phyloP scores from a whole-genome alignment of 64 coral and sea anemone genomes.

The Montipora foliosa region DNA sequence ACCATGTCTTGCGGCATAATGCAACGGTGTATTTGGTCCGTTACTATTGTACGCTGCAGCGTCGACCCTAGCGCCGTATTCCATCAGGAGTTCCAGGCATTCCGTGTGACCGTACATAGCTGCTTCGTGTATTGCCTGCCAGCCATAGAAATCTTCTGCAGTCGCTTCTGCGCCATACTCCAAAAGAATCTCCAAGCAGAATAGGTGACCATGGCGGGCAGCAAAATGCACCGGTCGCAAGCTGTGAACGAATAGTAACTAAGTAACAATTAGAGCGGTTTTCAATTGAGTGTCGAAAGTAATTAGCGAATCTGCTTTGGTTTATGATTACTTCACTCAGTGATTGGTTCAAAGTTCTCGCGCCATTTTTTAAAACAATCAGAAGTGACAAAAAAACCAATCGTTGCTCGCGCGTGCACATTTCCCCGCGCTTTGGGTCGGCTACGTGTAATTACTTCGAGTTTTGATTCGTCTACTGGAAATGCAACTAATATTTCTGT shows the following conservation, averaged over 20 bases:
- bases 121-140: slow-evolving; percentile 76
- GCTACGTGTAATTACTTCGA: no score
- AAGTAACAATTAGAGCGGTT: no score
- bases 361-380: no score
- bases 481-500: no score
- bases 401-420: no score
- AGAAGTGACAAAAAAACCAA: no score
- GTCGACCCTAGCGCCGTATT: slow-evolving; percentile 37
- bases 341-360: no score
- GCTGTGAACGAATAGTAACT: background rate
- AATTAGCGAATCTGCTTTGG: no score
- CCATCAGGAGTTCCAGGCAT: slow-evolving; percentile 49
- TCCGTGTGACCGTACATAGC: slow-evolving; percentile 58
- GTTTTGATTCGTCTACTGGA: no score
- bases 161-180: slow-evolving; percentile 56
- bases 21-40: slow-evolving; percentile 55
- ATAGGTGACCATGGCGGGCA: slow-evolving; percentile 56
- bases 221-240: slow-evolving; percentile 66
- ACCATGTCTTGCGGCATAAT: slow-evolving; percentile 68
- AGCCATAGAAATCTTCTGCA: slow-evolving; percentile 64
- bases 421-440: no score
- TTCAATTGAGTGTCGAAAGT: background rate
- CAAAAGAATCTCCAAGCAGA: slow-evolving; percentile 38
- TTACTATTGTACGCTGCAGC: slow-evolving; percentile 64
- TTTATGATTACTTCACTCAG: no score